phyloP scores from a whole-genome alignment of 92 coral and sea anemone genomes.

The Palythoa caribaeorum region DNA sequence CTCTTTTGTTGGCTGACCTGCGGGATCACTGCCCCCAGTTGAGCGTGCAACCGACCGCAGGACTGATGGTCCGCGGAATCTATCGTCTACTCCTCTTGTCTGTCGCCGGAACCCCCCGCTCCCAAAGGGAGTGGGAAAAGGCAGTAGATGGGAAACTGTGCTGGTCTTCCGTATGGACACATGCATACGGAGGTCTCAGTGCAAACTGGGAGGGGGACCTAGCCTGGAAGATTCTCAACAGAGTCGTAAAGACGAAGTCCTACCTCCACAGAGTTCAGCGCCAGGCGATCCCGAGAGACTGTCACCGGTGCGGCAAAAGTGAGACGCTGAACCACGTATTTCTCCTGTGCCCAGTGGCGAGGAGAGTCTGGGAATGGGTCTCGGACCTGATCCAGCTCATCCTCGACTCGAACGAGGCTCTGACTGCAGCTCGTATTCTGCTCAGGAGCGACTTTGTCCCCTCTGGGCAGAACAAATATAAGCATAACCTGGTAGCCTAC shows the following conservation, averaged over 20 bases:
- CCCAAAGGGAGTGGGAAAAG: background rate
- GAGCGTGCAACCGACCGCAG: background rate
- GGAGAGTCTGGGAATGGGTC: background rate
- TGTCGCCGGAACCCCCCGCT: background rate
- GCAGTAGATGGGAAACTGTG: background rate
- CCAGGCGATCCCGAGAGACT: background rate
- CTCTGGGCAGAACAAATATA: background rate
- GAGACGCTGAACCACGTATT: slow-evolving; percentile 6
- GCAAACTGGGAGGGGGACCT: background rate
- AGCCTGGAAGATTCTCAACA: slow-evolving; percentile 14
- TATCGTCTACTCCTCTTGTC: background rate
- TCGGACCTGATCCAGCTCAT: background rate
- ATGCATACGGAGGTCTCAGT: too few relatives aligned
- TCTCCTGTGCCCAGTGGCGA: background rate
- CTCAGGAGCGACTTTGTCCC: background rate
- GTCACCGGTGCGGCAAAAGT: background rate
- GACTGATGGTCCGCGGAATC: background rate
- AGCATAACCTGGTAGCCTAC: background rate
- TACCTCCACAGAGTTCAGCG: background rate
- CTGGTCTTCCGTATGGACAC: too few relatives aligned
- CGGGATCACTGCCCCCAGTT: background rate
- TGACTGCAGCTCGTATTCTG: background rate
- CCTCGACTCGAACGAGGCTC: background rate
- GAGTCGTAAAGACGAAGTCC: slow-evolving; percentile 1
- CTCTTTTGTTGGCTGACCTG: background rate